Evolutionary conservation across 2,113 vertebrate genomes (phyloP), one percentile per base, ranked within the genome.

Genomic region (Ailurus styani): DNA sequence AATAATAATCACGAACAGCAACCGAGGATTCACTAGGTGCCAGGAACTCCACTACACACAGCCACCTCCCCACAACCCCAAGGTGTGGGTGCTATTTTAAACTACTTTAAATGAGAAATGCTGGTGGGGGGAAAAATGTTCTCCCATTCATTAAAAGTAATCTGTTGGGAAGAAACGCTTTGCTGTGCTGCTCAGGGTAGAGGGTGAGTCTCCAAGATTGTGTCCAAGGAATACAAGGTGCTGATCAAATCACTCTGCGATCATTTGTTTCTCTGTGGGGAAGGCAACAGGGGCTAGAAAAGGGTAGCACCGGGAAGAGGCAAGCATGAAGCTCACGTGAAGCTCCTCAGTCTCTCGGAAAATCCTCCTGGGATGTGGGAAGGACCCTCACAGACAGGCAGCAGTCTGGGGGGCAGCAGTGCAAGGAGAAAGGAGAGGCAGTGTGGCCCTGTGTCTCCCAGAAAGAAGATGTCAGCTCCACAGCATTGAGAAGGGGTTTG

Each of bases 131-230:
- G 10, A 10, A 12, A 37, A 66, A 42, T 37, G 7, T 29, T 68
- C 60, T 88, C 77, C 77, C 7, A 3, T 83, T 91, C 79, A 50
- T 86, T 45, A 1, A 8, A 86, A 89, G 55, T 18, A 29, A 75
- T 87, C 81, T 52, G 14, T 83, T 70, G 47, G 42, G 87, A 96
- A 96, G 40, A 78, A 68, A 42, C 2, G 9, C 40, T 89, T 84
- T 60, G n/a, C 25, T 40, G 29, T 15, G 42, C 55, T n/a, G 45
- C 87, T 93, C n/a, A n/a, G 64, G 40, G 34, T 40, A 40, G 21
- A 89, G 23, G 21, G 10, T 23, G 40, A 64, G 57, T 66, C 42
- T 79, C 52, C 60, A 25, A 34, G n/a, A 64, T 42, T 14, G 14
- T 45, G 31, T 29, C 31, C 92, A 17, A 82, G 66, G 25, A 68